Evolutionary conservation across 1,140 invertebrate genomes (phyloP), one percentile per base, ranked within the genome.

Genomic region (Drosophila bipectinata): DNA sequence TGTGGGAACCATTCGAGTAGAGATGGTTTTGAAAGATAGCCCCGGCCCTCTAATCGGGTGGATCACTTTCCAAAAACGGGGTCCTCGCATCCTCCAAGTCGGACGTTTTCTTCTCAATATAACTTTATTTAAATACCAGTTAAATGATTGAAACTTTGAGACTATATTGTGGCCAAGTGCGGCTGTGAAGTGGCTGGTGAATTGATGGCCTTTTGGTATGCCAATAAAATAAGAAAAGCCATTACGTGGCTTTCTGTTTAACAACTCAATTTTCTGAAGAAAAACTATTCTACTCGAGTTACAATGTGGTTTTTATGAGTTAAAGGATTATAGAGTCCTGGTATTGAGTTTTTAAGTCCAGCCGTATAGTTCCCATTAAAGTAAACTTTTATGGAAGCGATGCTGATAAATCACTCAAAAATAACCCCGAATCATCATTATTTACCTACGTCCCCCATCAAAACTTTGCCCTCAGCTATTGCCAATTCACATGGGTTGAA

Each of bases 1-100:
- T 62, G 62, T 81, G 80, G 77, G 80, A 85, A 85, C 72, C 54
- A 56, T 54, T 74, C 39, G 18, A 24, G 18, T 21, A 21, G 47
- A 75, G 63, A 64, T 67, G 64, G 48, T 57, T 75, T 58, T 53
- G 41, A 44, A 18, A 51, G 72, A 75, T 75, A 75, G 72, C 30
- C 45, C 28, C 14, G 32, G 61, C 47, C 45, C 60, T 54, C 60
- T 53, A 53, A 68, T 68, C 57, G 32, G 45, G n/a, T 18, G 18
- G 28, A 75, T 75, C 72, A 41, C 26, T 57, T 74, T 64, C 48
- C 15, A 39, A 57, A 37, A 37, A 37, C 8, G 30, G 66, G 41
- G 30, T 51, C 53, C 39, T 53, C 60, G 37, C 41, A 12, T 37
- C 26, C 52, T 61, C 41, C 41, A 14, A 51, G 39, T 24, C 53